Conservation (phyloP, 1,140 invertebrate genomes). For the Atta texana region DNA sequence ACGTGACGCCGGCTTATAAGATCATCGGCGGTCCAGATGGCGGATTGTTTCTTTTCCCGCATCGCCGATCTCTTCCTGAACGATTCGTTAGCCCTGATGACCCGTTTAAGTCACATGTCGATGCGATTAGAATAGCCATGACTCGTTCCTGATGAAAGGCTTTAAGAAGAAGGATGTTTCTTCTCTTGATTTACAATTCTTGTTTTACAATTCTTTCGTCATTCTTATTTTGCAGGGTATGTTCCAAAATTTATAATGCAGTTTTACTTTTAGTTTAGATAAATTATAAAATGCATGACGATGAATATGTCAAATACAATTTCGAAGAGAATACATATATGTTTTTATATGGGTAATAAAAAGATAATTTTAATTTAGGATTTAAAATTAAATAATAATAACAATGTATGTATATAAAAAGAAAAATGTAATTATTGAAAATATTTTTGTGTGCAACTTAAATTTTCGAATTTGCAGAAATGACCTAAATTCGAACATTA, state of each 20-base stretch:
- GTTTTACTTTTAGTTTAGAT: not conserved
- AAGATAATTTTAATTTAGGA: not conserved
- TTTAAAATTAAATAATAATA: slow-evolving; percentile 1
- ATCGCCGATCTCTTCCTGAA: slow-evolving; percentile 56
- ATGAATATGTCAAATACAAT: not conserved
- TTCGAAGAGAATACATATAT: not conserved
- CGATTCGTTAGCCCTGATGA: slow-evolving; percentile 3
- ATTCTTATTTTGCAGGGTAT: not conserved
- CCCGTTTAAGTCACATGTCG: slow-evolving; percentile 24
- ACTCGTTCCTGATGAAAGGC: not conserved
- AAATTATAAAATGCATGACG: not conserved
- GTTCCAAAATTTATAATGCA: not conserved
- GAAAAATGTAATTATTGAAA: not conserved
- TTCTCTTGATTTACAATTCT: not conserved
- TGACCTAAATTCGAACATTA: not conserved
- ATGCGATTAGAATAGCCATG: slow-evolving; percentile 47
- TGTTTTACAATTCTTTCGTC: not conserved
- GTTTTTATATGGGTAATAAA: not conserved
- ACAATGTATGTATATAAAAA: not conserved
- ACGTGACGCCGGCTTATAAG: slow-evolving; percentile 33
- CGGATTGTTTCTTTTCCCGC: slow-evolving; percentile 64
- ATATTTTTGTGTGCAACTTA: not conserved
- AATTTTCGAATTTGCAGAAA: not conserved
- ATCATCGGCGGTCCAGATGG: slow-evolving; percentile 64
- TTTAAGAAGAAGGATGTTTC: not conserved